phyloP scores from a whole-genome alignment of 2,888 invertebrate genomes.

The Leptura quadrifasciata region DNA sequence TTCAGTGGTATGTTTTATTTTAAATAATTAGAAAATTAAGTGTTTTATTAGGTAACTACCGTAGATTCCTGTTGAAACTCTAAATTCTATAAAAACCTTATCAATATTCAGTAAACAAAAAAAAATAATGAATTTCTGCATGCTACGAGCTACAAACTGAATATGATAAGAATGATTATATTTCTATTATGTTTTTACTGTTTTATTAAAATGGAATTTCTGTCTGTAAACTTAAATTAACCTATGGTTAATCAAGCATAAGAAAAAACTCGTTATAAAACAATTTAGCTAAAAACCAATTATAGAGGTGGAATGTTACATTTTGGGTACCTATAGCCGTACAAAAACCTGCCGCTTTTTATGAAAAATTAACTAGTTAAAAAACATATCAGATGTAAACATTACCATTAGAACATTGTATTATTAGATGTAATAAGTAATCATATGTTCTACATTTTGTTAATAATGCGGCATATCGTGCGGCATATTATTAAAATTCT shows the following conservation, averaged over 20 bases:
- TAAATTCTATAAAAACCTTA: too few species aligned
- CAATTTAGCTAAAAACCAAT: not conserved
- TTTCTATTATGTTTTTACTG: not conserved
- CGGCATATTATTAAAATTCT: too few species aligned
- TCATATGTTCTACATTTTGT: not conserved
- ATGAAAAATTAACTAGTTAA: not conserved
- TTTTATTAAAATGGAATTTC: not conserved
- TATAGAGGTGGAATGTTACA: not conserved
- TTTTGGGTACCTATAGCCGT: not conserved
- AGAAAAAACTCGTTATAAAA: not conserved
- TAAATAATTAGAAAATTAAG: not conserved
- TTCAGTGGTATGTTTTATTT: slow-evolving; percentile 3
- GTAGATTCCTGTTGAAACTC: not conserved
- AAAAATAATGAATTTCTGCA: too few species aligned
- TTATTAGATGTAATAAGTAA: not conserved
- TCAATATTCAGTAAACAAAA: too few species aligned
- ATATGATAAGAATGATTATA: not conserved
- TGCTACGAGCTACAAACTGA: not conserved
- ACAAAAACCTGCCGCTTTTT: not conserved
- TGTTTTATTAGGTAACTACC: not conserved
- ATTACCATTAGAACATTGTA: too few species aligned
- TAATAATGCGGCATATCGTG: too few species aligned
- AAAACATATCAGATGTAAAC: not conserved
- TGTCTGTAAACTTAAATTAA: not conserved
- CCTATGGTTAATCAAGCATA: not conserved